Conservation (phyloP, 2,113 vertebrate species). For the Microtus montanus region DNA sequence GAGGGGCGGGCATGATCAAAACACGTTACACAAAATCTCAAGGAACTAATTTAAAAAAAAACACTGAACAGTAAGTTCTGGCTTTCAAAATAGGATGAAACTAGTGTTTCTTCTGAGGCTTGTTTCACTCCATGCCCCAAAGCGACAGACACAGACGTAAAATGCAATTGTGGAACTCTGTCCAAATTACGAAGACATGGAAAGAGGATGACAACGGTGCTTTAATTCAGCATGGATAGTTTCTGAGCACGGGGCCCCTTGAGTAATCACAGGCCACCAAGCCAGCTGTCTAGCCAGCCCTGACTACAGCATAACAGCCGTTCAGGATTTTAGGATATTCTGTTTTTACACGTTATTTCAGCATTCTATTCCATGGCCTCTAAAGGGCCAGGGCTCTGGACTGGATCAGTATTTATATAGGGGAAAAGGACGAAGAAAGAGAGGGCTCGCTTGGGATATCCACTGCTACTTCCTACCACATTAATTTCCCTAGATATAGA, state of each 20-base stretch:
- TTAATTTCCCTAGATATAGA: no score
- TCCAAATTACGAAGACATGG: background rate
- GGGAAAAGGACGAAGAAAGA: background rate
- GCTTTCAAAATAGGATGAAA: background rate
- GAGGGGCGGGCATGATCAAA: background rate
- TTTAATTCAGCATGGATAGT: accelerated
- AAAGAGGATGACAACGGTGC: accelerated
- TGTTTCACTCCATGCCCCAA: background rate
- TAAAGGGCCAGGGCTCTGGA: background rate
- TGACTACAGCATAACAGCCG: background rate
- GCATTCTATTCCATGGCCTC: background rate
- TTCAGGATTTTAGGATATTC: background rate
- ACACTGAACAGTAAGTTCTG: background rate
- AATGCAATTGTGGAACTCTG: background rate
- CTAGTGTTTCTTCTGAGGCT: background rate
- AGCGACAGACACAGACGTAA: background rate
- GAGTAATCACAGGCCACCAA: no score
- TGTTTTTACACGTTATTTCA: background rate
- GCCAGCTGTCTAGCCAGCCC: background rate
- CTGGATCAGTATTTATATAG: background rate
- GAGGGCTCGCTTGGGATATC: background rate
- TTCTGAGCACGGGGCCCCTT: background rate
- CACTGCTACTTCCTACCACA: background rate
- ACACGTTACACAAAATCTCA: background rate
- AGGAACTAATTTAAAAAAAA: background rate